These are phyloP conservation scores for Macroglossus sobrinus DNA, from an alignment of 2,113 vertebrate genomes.

Conservation along the genomic window DNA sequence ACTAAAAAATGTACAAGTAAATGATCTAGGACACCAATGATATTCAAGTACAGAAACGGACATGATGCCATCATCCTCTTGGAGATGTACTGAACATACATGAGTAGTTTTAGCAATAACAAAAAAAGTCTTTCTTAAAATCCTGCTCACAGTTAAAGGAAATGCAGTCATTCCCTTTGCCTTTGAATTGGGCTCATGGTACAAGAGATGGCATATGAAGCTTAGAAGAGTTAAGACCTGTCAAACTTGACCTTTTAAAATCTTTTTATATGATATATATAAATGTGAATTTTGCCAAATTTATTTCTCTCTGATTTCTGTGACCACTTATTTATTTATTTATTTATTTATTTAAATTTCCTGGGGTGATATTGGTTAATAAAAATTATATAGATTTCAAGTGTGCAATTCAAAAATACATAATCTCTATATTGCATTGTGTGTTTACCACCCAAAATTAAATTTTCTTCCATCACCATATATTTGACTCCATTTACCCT, in stretches of 20 bases:
- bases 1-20: background rate
- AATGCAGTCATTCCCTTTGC: slow-evolving; percentile 38
- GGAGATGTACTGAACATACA: background rate
- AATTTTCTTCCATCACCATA: no score
- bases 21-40: background rate
- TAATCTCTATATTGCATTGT: no score
- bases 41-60: background rate
- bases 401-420: no score
- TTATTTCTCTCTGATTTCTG: slow-evolving; percentile 7
- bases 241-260: slow-evolving; percentile 19
- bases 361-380: no score
- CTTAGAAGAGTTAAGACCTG: background rate
- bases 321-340: background rate
- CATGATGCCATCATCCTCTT: background rate
- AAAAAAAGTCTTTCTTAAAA: background rate
- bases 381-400: no score
- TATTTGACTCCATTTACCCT: no score
- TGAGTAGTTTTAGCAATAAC: background rate
- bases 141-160: background rate
- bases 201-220: background rate
- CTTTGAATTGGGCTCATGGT: background rate
- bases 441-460: no score
- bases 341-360: no score
- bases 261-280: background rate
- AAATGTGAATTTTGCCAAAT: background rate